These are phyloP conservation scores for Ptiloglossa arizonensis DNA, from an alignment of 1,140 invertebrate genomes.

Conservation along the genomic window DNA sequence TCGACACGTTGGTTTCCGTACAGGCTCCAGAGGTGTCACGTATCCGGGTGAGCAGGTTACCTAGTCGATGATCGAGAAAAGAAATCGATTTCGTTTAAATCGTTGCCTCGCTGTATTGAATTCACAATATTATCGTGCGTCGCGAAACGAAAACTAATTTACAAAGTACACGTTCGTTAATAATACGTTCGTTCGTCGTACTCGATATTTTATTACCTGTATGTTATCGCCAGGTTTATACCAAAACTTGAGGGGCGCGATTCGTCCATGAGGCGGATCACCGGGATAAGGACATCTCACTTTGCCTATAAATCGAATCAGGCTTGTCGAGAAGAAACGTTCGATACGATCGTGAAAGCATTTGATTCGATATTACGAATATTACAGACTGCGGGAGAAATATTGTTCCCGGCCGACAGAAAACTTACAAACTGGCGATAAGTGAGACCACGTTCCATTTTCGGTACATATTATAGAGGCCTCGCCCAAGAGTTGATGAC, in stretches of 20 bases:
- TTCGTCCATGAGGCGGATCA: constrained; percentile 87
- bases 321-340: neutral
- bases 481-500: constrained; percentile 89
- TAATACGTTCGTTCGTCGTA: neutral
- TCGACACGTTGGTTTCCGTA: constrained; percentile 77
- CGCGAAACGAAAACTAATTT: too few relatives aligned
- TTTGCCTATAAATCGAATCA: constrained; percentile 83
- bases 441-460: constrained; percentile 92
- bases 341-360: too few relatives aligned
- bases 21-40: constrained; percentile 80
- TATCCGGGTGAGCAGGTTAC: constrained; percentile 88
- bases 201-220: constrained; percentile 70
- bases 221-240: constrained; percentile 89
- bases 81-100: neutral
- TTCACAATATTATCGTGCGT: too few relatives aligned
- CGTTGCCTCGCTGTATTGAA: too few relatives aligned
- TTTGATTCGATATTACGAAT: too few relatives aligned
- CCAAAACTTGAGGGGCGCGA: constrained; percentile 88
- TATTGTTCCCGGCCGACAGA: too few relatives aligned
- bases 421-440: constrained; percentile 89
- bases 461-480: constrained; percentile 92
- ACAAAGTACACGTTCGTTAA: too few relatives aligned
- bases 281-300: constrained; percentile 89
- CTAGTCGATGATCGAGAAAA: constrained; percentile 1
- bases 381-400: neutral